Evolutionary conservation across 2,888 invertebrate species (phyloP).

Genomic region (Rambutsinella grinnellia): DNA sequence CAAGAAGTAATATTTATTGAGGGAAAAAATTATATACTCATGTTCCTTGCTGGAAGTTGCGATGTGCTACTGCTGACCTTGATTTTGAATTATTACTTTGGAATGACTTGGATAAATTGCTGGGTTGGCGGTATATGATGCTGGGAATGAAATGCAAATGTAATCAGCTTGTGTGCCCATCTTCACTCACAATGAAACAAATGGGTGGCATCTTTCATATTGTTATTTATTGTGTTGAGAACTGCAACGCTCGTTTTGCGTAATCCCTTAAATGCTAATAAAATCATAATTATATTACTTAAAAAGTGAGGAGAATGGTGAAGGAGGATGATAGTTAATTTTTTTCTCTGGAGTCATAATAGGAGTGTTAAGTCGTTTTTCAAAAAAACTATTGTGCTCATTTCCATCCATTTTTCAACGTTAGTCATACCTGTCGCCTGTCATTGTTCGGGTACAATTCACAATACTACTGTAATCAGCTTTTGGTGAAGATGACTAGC

Average conservation of each 20-base stretch:
- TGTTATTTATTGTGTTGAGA: not conserved
- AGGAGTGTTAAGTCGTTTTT: not conserved
- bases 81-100: slow-evolving; percentile 49
- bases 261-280: not conserved
- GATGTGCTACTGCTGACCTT: slow-evolving; percentile 38
- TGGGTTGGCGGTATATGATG: slow-evolving; percentile 6
- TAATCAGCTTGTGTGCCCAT: too few relatives aligned
- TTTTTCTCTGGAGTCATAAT: not conserved
- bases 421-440: slow-evolving; percentile 36
- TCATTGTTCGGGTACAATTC: not conserved
- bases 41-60: not conserved
- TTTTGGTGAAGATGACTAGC: slow-evolving; percentile 9
- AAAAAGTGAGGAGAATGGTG: slow-evolving; percentile 4
- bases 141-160: too few relatives aligned
- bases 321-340: not conserved
- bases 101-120: slow-evolving; percentile 40
- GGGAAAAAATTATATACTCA: not conserved
- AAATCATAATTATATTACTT: not conserved
- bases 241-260: not conserved
- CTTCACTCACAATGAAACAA: not conserved
- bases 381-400: too few relatives aligned
- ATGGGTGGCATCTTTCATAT: not conserved
- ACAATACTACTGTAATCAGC: not conserved
- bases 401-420: slow-evolving; percentile 34
- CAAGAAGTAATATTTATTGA: not conserved